Evolutionary conservation across 2,888 invertebrate genomes (phyloP).

Genomic region (Chrysina gloriosa): DNA sequence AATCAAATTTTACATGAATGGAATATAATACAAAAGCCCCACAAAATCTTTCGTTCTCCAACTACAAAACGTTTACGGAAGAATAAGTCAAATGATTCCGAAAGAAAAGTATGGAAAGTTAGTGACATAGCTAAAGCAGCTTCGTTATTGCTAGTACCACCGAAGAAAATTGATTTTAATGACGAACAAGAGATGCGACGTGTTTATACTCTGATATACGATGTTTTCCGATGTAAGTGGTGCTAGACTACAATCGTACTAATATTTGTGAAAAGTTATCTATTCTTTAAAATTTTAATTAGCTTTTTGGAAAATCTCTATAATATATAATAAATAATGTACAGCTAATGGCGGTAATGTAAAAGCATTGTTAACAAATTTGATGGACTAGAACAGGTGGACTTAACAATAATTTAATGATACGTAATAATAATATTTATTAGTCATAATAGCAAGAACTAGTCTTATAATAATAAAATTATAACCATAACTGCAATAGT

Average conservation of each 20-base stretch:
- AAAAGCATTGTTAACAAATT: no score
- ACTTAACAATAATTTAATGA: no score
- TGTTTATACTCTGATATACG: constrained; percentile 79
- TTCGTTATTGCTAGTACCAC: constrained; percentile 68
- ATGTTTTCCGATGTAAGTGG: constrained; percentile 79
- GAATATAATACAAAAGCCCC: constrained; percentile 57
- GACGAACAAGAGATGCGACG: constrained; percentile 81
- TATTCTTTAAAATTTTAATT: no score
- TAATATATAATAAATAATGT: no score
- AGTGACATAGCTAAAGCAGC: constrained; percentile 70
- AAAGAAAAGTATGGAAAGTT: constrained; percentile 62
- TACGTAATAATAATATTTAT: no score
- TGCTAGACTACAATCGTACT: background rate
- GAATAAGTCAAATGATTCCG: constrained; percentile 44
- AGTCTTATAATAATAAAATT: no score
- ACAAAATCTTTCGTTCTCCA: constrained; percentile 48
- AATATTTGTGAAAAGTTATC: no score
- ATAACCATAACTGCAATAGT: no score
- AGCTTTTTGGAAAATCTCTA: no score
- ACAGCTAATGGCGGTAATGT: no score
- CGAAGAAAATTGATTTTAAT: constrained; percentile 66
- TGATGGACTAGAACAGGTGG: no score
- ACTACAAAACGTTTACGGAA: constrained; percentile 44
- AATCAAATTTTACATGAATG: constrained; percentile 58
- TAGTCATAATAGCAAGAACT: no score